Percentiles rank a stretch among this genome's conserved stretches.
These are phyloP conservation scores for Phylloscopus whistleri DNA, from an alignment of 2,113 vertebrate genomes.

Conservation along the genomic window DNA sequence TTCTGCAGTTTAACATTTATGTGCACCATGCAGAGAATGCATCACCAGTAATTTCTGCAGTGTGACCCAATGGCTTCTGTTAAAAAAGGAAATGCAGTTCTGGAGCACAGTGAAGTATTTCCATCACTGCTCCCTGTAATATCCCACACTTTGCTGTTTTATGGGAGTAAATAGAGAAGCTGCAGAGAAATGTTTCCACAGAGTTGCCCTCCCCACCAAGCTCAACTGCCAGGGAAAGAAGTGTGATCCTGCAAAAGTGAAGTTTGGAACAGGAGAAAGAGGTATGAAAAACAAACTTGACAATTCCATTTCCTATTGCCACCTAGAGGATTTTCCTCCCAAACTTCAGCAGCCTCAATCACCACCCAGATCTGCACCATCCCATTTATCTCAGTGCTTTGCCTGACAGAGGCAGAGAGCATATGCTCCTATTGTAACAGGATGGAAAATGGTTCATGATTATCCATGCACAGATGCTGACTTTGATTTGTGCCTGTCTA, in stretches of 20 bases:
- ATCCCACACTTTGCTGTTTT: neutral
- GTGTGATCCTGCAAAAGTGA: neutral
- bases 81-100: neutral
- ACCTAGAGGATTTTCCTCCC: conserved; percentile 38
- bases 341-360: neutral
- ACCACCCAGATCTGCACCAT: neutral
- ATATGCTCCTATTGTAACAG: neutral
- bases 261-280: neutral
- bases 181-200: neutral
- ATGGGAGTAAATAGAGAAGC: neutral
- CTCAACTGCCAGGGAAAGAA: neutral
- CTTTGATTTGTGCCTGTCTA: conserved; percentile 46
- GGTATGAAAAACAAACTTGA: neutral
- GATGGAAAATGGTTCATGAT: conserved; percentile 21
- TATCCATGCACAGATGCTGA: conserved; percentile 20
- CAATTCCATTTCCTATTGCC: conserved; percentile 21
- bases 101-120: accelerated
- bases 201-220: neutral
- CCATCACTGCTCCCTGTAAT: neutral
- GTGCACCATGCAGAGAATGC: neutral
- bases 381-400: neutral
- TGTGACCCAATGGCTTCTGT: neutral
- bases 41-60: neutral
- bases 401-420: neutral
- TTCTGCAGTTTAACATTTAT: neutral